Base-by-base conservation (phyloP, 2,888 invertebrate species). In the Mythimna lalbum region DNA sequence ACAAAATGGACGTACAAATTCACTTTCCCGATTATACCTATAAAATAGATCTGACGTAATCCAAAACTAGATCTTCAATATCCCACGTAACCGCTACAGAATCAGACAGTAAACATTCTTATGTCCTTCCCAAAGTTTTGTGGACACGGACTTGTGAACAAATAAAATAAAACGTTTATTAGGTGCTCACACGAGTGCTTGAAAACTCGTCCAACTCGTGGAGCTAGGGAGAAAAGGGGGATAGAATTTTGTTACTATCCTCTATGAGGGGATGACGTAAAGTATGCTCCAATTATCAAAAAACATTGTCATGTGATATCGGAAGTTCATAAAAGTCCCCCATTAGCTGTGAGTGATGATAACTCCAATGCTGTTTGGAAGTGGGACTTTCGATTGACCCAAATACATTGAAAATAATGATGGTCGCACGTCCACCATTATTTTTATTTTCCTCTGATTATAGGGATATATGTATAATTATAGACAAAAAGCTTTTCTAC, bases 91-190 rank as follows among this genome's bases (percentile, higher is more conserved):
- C 69, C 19, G 1, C 7, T 4, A 53, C 21, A 2, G 12, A 55
- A 17, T 39, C 39, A 43, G 21, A 56, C 14, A 4, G 21, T 61
- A 78, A 71, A 63, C 19, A 74, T 23, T 19, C 57, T 57, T 12
- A 17, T 52, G 73, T 63, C 14, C 7, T 56, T 33, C 19, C 10
- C 36, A 49, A 78, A 75, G 52, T 79, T 63, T 17, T 73, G 57
- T 62, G 49, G 52, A 49, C 52, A 14, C n/a, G 61, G 50, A 61
- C 80, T 61, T 66, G 43, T 36, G 60, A 63, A 69, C 64, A 70
- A 69, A 77, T 69, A 50, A 47, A 74, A 78, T 76, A 66, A 77
- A 65, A 78, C 33, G 31, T 77, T 50, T 69, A 77, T 70, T 65
- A 61, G 21, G 17, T 56, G 53, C 61, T 63, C 52, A 55, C 52